A percentile compares a stretch with the other conserved stretches of the same genome.
phyloP scores from a whole-genome alignment of 1,140 invertebrate genomes.

The Chironomus tepperi region DNA sequence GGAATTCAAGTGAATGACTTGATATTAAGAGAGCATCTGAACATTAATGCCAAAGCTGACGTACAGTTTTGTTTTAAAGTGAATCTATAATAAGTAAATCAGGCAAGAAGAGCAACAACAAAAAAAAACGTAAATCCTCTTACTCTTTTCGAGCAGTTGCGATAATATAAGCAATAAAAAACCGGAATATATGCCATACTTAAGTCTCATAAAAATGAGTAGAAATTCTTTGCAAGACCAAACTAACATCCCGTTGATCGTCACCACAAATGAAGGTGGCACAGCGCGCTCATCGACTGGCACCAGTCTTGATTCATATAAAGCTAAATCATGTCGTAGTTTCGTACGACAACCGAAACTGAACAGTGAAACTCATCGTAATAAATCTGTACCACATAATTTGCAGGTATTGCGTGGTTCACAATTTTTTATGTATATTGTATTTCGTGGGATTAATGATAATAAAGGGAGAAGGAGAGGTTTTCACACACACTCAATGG shows the following conservation, averaged over 20 bases:
- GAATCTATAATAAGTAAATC: too few species aligned
- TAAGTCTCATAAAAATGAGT: conserved; percentile 17
- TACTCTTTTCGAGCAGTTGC: neutral
- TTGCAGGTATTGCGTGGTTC: conserved; percentile 25
- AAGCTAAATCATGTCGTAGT: conserved; percentile 26
- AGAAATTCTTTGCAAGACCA: conserved; percentile 21
- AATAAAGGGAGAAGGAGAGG: too few species aligned
- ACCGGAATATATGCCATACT: conserved; percentile 7
- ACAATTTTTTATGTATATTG: neutral
- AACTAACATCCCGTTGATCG: conserved; percentile 23
- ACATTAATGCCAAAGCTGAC: too few species aligned
- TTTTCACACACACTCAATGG: too few species aligned
- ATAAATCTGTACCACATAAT: conserved; percentile 27
- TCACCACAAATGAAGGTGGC: conserved; percentile 25
- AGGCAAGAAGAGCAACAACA: too few species aligned
- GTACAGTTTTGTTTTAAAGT: too few species aligned
- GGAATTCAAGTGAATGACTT: too few species aligned
- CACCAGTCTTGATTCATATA: neutral
- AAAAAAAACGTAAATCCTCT: too few species aligned
- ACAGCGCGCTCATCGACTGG: conserved; percentile 9
- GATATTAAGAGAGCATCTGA: too few species aligned
- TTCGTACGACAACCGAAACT: conserved; percentile 25
- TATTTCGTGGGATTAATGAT: neutral
- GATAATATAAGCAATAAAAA: neutral
- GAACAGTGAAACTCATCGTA: conserved; percentile 25